A percentile compares a stretch with the other conserved stretches of the same genome.
These are phyloP conservation scores for Stegodyphus dumicola DNA, from an alignment of 1,140 invertebrate species.

Conservation along the genomic window DNA sequence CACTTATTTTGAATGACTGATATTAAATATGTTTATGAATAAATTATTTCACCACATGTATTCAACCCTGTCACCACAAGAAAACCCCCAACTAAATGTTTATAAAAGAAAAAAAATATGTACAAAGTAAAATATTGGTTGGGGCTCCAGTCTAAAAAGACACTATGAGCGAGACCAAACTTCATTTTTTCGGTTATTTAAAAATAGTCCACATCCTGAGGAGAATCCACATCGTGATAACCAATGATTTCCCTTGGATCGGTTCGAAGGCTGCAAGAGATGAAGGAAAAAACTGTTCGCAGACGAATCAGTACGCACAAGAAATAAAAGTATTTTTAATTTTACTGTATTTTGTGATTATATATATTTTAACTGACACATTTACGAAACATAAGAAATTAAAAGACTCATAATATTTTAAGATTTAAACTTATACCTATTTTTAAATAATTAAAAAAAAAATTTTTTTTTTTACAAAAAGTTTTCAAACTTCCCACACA, in stretches of 20 bases:
- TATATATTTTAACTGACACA: too few species aligned
- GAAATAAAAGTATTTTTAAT: neutral
- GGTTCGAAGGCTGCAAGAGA: slow-evolving; percentile 65
- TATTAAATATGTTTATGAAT: too few species aligned
- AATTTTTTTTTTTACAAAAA: too few species aligned
- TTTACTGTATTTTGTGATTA: neutral
- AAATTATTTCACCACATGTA: too few species aligned
- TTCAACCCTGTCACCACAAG: too few species aligned
- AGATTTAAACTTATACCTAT: too few species aligned
- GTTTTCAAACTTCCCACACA: too few species aligned
- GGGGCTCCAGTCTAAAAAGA: slow-evolving; percentile 4
- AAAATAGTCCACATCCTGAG: slow-evolving; percentile 78
- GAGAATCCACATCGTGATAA: slow-evolving; percentile 87
- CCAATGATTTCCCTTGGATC: slow-evolving; percentile 78
- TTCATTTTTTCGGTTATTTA: slow-evolving; percentile 66
- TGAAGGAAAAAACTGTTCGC: slow-evolving; percentile 63
- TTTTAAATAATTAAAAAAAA: too few species aligned
- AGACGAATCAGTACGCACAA: slow-evolving; percentile 8
- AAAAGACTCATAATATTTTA: too few species aligned
- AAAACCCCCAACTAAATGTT: neutral
- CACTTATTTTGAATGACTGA: too few species aligned
- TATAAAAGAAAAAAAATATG: slow-evolving; percentile 7
- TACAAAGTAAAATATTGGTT: slow-evolving; percentile 22
- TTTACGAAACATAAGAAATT: too few species aligned
- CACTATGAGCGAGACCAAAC: neutral